Evolutionary conservation across 2,797 vertebrate genomes (phyloP).

Genomic region (Brachymystax lenok): DNA sequence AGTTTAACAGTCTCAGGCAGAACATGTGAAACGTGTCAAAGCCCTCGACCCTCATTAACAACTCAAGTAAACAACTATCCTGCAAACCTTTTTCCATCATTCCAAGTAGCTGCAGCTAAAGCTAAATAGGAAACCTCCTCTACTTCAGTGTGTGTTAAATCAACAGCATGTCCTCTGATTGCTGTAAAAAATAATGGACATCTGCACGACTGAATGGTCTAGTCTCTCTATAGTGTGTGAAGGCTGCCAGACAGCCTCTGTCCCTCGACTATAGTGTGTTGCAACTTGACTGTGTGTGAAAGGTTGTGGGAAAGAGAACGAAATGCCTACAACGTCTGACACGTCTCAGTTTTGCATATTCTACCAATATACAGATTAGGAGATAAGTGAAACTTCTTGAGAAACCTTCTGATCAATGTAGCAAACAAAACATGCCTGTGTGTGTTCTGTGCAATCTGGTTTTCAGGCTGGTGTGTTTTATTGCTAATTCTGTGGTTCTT

Average conservation of each 20-base stretch:
- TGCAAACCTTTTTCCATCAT: neutral
- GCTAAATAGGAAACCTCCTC: constrained; percentile 57
- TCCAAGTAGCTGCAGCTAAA: neutral
- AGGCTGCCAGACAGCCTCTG: neutral
- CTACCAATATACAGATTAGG: neutral
- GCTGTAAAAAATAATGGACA: constrained; percentile 29
- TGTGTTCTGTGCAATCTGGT: constrained; percentile 30
- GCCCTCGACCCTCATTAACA: neutral
- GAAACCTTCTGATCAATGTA: constrained; percentile 17
- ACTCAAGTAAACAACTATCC: neutral
- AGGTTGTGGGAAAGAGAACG: neutral
- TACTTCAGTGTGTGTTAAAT: constrained; percentile 53
- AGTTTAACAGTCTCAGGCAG: neutral
- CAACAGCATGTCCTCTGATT: constrained; percentile 62
- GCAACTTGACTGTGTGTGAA: neutral
- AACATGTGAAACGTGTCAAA: neutral
- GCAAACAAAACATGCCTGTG: constrained; percentile 22
- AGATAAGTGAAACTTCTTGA: constrained; percentile 26
- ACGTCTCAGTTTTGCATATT: neutral
- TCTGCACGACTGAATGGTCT: neutral
- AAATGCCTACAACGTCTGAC: neutral
- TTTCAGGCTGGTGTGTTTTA: constrained; percentile 23
- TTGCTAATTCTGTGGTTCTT: constrained; percentile 31
- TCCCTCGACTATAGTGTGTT: neutral
- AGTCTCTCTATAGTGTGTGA: neutral